Evolutionary conservation across 2,888 invertebrate genomes (phyloP), one percentile per base, ranked within the genome.

Genomic region (Diadegma fenestrale): DNA sequence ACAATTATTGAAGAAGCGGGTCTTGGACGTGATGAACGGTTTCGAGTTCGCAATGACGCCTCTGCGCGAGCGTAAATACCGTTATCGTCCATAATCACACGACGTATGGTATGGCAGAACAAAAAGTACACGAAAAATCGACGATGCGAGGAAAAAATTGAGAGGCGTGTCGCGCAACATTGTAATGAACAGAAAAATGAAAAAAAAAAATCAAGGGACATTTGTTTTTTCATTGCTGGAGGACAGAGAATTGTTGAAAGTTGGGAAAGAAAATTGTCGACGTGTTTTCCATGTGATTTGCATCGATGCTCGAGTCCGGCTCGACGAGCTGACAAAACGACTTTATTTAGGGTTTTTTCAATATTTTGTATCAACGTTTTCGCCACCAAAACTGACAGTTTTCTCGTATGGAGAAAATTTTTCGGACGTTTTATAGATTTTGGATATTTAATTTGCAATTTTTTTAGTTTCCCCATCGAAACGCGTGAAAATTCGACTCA

Each of bases 31-130:
- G 66, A 68, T 64, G 37, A 58, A 71, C 43, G 66, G 77, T 73
- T 76, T 78, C 66, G 68, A 48, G 45, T 58, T 37, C 37, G 37
- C 77, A 45, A 54, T 71, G 71, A 78, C 77, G 84, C 80, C 68
- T 54, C 54, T 72, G 30, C 30, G 30, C 30, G 80, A 84, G 80
- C 84, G 84, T 84, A 37, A 63, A 84, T 84, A 84, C 84, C 84
- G 84, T 84, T 84, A 84, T 48, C 66, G 43, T 22, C 5, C 17
- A 68, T 22, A 26, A 19, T 37, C 30, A 43, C 19, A 48, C 19
- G 33, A 41, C 17, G 26, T 33, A 33, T 33, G 45, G 33, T 58
- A 37, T 51, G 10, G 43, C 6, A 30, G 68, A 78, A 63, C n/a
- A 66, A 45, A 69, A 68, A 43, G 37, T 51, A 17, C 26, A 2